Base-by-base conservation (phyloP, 2,113 vertebrate genomes). In the Vimba vimba region DNA sequence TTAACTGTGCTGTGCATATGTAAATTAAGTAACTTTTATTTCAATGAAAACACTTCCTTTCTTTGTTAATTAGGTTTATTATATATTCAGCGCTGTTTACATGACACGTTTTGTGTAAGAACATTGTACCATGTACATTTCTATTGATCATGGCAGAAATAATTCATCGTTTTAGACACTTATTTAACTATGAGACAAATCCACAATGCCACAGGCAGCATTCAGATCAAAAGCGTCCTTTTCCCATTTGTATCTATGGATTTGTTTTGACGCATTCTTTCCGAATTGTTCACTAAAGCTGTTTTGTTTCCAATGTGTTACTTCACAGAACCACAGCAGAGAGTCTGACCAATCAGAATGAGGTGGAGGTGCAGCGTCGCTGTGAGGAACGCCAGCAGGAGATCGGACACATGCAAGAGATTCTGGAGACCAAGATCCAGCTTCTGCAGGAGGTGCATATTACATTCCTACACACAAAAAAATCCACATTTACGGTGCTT, bases 361-460 rank as follows among this genome's bases (percentile, higher is more conserved):
- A 96, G 85, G 95, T 94, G 0, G 94, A 93, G 4, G 93, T 96
- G 79, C 94, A 84, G 89, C 93, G 92, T 75, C 94, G 94, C 89
- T 94, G 93, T 85, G 93, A 94, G 25, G 96, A 97, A 83, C 90
- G 55, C 4, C 96, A 96, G 91, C 93, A 95, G 86, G 96, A 97
- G 87, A 95, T 96, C 0, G 93, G 95, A 82, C 96, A 96, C 0
- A 94, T 94, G 77, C 95, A 96, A 0, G 95, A 96, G 82, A 90
- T 96, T 85, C 94, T 97, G 87, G 93, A 96, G 79, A 95, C 94
- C 88, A 97, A 97, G 92, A 96, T 97, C 47, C 95, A 96, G 89
- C 95, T 96, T 81, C 94, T 98, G 73, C 96, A 97, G 60, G 95
- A 98, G 96, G 97, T 97, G 87, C 86, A 91, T 25, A 71, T 10